Base-by-base conservation (phyloP, 1,140 invertebrate species). In the Grapholita molesta region DNA sequence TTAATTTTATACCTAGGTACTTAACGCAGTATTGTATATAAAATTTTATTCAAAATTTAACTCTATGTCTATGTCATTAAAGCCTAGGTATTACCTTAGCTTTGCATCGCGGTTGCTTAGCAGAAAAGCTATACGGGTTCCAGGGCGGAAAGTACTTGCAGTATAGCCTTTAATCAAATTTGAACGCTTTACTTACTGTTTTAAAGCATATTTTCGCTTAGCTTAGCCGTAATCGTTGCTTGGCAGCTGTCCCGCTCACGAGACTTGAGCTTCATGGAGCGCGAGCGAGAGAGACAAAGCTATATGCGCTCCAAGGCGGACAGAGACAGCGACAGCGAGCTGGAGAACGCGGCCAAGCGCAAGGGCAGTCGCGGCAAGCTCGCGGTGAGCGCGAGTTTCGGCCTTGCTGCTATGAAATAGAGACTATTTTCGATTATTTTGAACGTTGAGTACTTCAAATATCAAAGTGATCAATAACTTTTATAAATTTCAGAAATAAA, bases 321-420 rank as follows among this genome's bases (percentile, higher is more conserved):
- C 80, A 89, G 91, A 70, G 90, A 92, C 86, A 91, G 88, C 86
- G 91, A 92, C 79, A 92, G 91, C 72, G 93, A 94, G 79, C 92
- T 94, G 86, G 93, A 94, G 80, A 92, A 92, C 85, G 91, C 93
- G 72, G 86, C 93, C 71, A 92, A 92, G 78, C 85, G 89, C 78
- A 92, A 92, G 79, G 88, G 87, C 78, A 91, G 86, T 79, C 87
- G 90, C 82, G 90, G 92, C 71, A 92, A 92, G 83, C 90, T 92
- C 82, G 86, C 92, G 86, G 91, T 92, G 89, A 88, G 87, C 78
- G 80, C 77, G 72, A 72, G 28, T 52, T 70, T 73, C 42, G 61
- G 71, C 66, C 69, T 71, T 71, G 70, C 72, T 71, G 61, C 52
- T 70, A 66, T 82, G 70, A 68, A 70, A 75, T 81, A 78, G 79